Evolutionary conservation across 2,797 vertebrate species (phyloP).

Genomic region (Setipinna tenuifilis): DNA sequence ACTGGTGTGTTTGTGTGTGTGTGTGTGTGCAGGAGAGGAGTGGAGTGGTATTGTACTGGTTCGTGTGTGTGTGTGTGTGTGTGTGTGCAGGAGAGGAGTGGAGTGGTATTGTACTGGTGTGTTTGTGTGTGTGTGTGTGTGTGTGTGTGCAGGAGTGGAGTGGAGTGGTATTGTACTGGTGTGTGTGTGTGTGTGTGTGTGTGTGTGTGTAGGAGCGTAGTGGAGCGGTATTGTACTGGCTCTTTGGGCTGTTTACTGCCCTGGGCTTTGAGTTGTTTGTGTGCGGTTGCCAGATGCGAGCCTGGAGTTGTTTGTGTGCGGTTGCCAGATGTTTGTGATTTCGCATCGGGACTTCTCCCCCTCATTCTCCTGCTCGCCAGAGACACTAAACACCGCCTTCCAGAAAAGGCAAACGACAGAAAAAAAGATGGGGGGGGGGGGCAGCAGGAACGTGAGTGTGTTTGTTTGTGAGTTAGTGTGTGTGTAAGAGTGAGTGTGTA

Average conservation of each 20-base stretch:
- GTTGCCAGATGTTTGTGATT: background rate
- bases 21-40: background rate
- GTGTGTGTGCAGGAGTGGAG: background rate
- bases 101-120: background rate
- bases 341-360: background rate
- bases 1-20: too few relatives aligned
- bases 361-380: background rate
- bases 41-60: too few relatives aligned
- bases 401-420: background rate
- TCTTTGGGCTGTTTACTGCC: background rate
- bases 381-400: background rate
- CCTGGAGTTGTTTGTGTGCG: background rate
- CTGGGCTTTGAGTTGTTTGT: constrained; percentile 8
- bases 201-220: background rate
- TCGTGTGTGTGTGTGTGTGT: too few relatives aligned
- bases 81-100: background rate
- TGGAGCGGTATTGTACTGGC: background rate
- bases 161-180: background rate
- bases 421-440: background rate
- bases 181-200: background rate
- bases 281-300: constrained; percentile 4
- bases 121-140: background rate
- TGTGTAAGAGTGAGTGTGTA: background rate
- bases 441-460: background rate
- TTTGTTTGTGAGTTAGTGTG: background rate